Conservation (phyloP, 2,888 invertebrate species). For the Andrena bicolor region DNA sequence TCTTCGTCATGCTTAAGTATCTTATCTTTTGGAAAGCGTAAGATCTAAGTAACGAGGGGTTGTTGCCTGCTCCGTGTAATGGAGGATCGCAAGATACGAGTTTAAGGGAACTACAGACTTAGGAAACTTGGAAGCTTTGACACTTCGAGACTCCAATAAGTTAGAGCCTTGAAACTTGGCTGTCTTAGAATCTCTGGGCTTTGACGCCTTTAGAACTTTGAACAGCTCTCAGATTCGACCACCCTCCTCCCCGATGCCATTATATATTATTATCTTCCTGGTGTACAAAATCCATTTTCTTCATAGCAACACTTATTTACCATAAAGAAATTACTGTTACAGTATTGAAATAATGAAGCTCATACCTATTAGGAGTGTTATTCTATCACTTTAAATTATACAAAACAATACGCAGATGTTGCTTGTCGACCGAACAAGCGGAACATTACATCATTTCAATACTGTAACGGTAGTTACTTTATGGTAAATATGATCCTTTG, state of each 20-base stretch:
- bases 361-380: no score
- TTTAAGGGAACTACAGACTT: conserved; percentile 32
- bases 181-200: conserved; percentile 29
- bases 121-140: conserved; percentile 31
- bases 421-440: no score
- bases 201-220: conserved; percentile 29
- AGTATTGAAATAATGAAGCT: no score
- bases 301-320: background rate
- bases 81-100: conserved; percentile 29
- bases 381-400: no score
- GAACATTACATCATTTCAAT: no score
- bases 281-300: background rate
- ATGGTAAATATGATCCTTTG: background rate
- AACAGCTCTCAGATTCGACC: conserved; percentile 11
- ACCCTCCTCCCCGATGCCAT: background rate
- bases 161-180: conserved; percentile 40
- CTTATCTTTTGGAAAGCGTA: conserved; percentile 20
- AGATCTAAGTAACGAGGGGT: background rate
- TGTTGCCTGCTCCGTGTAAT: conserved; percentile 12
- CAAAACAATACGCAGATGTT: no score
- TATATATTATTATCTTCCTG: background rate
- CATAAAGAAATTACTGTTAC: background rate
- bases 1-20: background rate
- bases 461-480: background rate
- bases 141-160: conserved; percentile 38